Evolutionary conservation across 2,797 vertebrate species (phyloP).

Genomic region (Australoheros facetus): DNA sequence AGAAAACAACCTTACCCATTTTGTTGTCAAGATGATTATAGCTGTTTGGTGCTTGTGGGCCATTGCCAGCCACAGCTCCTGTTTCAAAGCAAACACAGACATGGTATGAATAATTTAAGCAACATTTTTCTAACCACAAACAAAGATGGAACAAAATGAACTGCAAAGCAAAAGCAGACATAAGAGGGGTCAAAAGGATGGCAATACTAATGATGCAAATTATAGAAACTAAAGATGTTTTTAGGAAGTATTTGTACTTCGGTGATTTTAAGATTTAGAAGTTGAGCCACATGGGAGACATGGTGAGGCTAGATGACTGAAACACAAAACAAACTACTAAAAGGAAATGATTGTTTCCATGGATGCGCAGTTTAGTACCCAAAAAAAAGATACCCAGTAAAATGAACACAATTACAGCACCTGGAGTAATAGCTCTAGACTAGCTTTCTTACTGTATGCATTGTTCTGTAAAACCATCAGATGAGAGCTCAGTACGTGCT

Average conservation of each 20-base stretch:
- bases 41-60: conserved; percentile 80
- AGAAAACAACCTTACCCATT: conserved; percentile 82
- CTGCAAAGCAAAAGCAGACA: conserved; percentile 2
- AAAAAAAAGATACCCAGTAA: background rate
- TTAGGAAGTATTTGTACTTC: background rate
- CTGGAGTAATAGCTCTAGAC: background rate
- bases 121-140: conserved; percentile 1
- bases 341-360: conserved; percentile 3
- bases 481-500: background rate
- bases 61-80: conserved; percentile 80
- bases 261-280: background rate
- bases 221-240: background rate
- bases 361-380: conserved; percentile 16
- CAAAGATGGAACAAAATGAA: background rate
- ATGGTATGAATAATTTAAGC: conserved; percentile 25
- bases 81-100: conserved; percentile 67
- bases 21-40: conserved; percentile 90
- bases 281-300: background rate
- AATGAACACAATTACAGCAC: background rate
- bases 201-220: background rate
- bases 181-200: background rate
- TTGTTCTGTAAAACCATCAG: background rate
- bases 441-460: background rate
- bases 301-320: background rate
- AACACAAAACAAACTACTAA: background rate